These are phyloP conservation scores for Lagodon rhomboides DNA, from an alignment of 2,797 vertebrate species.

Conservation along the genomic window DNA sequence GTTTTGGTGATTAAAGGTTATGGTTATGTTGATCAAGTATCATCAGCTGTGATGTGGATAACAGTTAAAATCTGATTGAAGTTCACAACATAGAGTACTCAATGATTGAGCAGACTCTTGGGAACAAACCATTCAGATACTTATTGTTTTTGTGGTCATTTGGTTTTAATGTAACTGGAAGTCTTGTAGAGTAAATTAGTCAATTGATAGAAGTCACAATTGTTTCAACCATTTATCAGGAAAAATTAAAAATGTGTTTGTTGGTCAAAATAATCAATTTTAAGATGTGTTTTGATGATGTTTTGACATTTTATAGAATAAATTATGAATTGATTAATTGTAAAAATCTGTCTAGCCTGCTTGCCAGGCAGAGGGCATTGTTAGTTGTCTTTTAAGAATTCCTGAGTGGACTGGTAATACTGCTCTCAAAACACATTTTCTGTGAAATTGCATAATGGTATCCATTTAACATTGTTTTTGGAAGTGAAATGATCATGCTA, in stretches of 20 bases:
- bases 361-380: neutral
- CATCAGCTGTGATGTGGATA: slow-evolving; percentile 3
- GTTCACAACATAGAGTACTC: neutral
- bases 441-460: neutral
- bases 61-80: neutral
- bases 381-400: slow-evolving; percentile 11
- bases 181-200: no score
- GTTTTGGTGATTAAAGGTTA: slow-evolving; percentile 1
- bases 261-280: no score
- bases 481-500: neutral
- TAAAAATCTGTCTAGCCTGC: neutral
- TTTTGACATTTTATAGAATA: no score
- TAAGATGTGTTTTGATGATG: no score
- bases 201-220: no score
- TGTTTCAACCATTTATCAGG: no score
- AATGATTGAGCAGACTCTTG: neutral
- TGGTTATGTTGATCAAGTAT: neutral
- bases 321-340: no score
- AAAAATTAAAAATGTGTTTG: no score
- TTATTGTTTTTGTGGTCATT: slow-evolving; percentile 10
- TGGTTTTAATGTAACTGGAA: neutral
- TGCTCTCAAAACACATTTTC: neutral
- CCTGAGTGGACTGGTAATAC: neutral
- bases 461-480: neutral
- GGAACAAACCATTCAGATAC: neutral